Evolutionary conservation across 1,140 invertebrate species (phyloP), one percentile per base, ranked within the genome.

Genomic region (Drosophila pseudoananassae): DNA sequence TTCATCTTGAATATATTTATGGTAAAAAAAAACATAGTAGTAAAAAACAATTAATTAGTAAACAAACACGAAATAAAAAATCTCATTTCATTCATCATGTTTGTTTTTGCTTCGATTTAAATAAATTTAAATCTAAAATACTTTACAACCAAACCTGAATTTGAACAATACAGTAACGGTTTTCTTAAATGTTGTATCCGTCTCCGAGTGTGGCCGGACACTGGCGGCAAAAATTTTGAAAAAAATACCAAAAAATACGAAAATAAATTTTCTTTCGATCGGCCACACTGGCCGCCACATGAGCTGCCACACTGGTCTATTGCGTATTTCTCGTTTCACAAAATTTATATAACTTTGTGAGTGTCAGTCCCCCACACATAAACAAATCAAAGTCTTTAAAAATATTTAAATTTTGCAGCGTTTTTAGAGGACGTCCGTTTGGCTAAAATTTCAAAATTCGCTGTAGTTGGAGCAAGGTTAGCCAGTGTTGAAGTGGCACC

Each of bases 331-430:
- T 68, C 33, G 40, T 68, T 57, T 45, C 46, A 31, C 61, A 23
- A 55, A 10, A 57, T 71, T 71, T 71, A 71, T 71, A 59, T 71
- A 71, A 71, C 60, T 64, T 64, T 36, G 29, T 14, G 43, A 56
- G 43, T 47, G 45, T 49, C 40, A 17, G 23, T 15, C 20, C 23
- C 23, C 49, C 36, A 69, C 66, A 71, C 36, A 57, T 71, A 47
- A 71, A 71, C 65, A 71, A 50, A 52, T 31, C 7, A 43, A 20
- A 55, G n/a, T 50, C 36, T 2, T 12, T 3, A 10, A 12, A 12
- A 36, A 36, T 36, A 12, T 12, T 4, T 1, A 12, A 36, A n/a
- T 12, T 33, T 12, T 33, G 8, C 33, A 4, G 12, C 33, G 1
- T 36, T 36, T 4, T 36, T 36, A 31, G 10, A 4, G 33, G 33